These are phyloP conservation scores for Artemisiospiza belli DNA, from an alignment of 2,113 vertebrate genomes.

Conservation along the genomic window DNA sequence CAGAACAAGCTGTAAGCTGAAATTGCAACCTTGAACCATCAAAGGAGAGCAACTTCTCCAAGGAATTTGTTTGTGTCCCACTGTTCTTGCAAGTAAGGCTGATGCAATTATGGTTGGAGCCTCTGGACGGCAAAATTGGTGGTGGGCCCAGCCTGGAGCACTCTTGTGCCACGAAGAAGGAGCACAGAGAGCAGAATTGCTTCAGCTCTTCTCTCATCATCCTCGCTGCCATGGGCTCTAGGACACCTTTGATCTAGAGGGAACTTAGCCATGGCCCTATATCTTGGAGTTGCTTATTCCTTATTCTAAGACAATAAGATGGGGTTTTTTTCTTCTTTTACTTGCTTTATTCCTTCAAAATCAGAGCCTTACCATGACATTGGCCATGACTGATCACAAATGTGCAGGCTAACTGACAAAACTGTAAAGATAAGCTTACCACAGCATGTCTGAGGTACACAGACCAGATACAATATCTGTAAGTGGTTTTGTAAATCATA, in stretches of 20 bases:
- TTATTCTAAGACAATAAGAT: neutral
- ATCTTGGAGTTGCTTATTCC: neutral
- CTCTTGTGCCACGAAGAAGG: neutral
- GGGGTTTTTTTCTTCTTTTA: fast-evolving
- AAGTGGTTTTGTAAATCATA: neutral
- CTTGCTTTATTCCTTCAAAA: neutral
- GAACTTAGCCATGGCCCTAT: neutral
- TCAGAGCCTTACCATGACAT: neutral
- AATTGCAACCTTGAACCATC: neutral
- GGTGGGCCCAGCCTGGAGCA: neutral
- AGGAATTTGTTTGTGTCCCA: neutral
- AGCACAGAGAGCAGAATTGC: neutral
- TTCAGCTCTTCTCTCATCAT: neutral
- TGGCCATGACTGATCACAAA: neutral
- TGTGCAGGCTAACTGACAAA: neutral
- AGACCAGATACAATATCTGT: neutral
- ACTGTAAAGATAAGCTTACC: neutral
- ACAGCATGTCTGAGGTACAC: neutral
- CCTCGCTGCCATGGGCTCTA: neutral
- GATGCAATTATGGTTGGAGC: neutral
- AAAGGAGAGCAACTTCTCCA: neutral
- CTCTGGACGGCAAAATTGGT: neutral
- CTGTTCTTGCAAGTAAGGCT: neutral
- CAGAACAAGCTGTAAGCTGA: neutral
- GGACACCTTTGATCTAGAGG: neutral